Percentiles rank a stretch among this genome's conserved stretches.
Conservation (phyloP, 2,113 vertebrate genomes). For the Aspidoscelis tigris region DNA sequence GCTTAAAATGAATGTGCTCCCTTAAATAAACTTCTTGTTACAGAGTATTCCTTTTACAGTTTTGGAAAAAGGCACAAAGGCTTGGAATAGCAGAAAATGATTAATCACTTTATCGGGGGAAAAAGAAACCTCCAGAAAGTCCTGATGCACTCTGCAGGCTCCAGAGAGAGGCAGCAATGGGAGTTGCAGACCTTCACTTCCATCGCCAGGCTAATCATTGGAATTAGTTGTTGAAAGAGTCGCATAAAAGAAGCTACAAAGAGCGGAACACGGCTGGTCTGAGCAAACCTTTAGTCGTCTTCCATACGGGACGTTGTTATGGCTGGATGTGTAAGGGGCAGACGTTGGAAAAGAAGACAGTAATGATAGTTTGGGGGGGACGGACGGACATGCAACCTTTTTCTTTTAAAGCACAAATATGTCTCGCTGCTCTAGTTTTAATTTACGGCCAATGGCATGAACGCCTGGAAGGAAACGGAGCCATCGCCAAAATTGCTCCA, state of each 20-base stretch:
- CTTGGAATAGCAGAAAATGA: background rate
- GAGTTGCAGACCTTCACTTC: background rate
- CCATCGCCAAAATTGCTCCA: too few relatives aligned
- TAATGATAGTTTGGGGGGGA: too few relatives aligned
- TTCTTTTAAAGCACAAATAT: too few relatives aligned
- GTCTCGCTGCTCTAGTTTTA: too few relatives aligned
- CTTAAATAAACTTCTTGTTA: conserved; percentile 2
- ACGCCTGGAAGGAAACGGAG: too few relatives aligned
- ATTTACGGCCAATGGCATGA: too few relatives aligned
- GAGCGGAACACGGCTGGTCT: background rate
- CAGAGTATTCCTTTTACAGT: background rate
- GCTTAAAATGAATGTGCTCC: background rate
- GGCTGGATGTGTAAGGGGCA: background rate
- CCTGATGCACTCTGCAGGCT: background rate
- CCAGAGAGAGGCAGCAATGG: background rate
- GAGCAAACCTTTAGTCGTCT: background rate
- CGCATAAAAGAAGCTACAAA: background rate
- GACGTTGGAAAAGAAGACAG: too few relatives aligned
- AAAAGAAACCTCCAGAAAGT: background rate
- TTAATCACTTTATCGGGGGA: background rate
- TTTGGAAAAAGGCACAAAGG: background rate
- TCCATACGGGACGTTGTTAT: background rate
- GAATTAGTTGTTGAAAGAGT: background rate
- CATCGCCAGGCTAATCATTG: background rate
- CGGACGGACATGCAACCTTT: too few relatives aligned